These are phyloP conservation scores for Perca fluviatilis DNA, from an alignment of 2,113 vertebrate genomes.

Conservation along the genomic window DNA sequence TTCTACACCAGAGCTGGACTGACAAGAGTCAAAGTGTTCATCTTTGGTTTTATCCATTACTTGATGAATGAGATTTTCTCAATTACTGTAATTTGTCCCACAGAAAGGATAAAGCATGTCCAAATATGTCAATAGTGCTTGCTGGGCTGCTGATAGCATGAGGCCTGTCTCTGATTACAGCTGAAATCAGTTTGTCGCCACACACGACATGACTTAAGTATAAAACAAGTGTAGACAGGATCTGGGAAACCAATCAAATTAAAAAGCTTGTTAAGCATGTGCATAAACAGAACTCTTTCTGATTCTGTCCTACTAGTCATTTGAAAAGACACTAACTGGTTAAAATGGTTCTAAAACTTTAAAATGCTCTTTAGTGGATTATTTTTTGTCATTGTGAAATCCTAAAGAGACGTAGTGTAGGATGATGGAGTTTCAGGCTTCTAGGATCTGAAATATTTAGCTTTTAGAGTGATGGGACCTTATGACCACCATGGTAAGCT, in stretches of 20 bases:
- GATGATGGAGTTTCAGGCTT: neutral
- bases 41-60: conserved; percentile 11
- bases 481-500: neutral
- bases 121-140: neutral
- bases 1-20: conserved; percentile 2
- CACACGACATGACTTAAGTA: neutral
- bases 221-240: too few species aligned
- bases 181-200: neutral
- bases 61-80: conserved; percentile 6
- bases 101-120: neutral
- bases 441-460: too few species aligned
- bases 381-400: neutral
- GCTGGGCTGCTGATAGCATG: neutral
- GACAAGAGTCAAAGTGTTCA: conserved; percentile 16
- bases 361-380: neutral
- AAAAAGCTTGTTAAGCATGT: too few species aligned
- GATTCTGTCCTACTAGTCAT: neutral
- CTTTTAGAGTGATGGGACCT: neutral
- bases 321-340: neutral
- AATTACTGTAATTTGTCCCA: neutral
- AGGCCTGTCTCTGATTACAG: neutral
- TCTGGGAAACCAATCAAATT: too few species aligned
- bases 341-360: neutral
- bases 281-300: neutral
- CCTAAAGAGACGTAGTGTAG: neutral